Evolutionary conservation across 2,797 vertebrate genomes (phyloP).

Genomic region (Cirrhinus mrigala): DNA sequence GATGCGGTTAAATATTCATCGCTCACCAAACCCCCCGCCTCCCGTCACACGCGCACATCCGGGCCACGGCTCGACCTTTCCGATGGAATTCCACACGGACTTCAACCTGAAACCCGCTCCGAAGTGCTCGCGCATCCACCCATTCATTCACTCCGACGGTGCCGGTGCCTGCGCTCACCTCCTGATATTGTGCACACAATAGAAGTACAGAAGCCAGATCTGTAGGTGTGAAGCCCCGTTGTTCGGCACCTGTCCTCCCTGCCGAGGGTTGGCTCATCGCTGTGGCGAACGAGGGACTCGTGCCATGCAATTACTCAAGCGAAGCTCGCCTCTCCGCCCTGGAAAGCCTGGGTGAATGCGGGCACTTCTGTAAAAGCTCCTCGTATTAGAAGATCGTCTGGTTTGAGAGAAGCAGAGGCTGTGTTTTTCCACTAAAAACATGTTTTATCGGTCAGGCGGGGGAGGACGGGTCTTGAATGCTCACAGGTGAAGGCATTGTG

Average conservation of each 20-base stretch:
- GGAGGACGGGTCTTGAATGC: not conserved
- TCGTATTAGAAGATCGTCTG: slow-evolving; percentile 21
- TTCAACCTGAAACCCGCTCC: slow-evolving; percentile 60
- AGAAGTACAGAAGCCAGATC: slow-evolving; percentile 26
- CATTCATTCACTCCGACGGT: not conserved
- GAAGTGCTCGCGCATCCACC: not conserved
- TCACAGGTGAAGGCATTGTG: slow-evolving; percentile 9
- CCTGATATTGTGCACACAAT: slow-evolving; percentile 1
- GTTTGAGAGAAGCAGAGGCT: not conserved
- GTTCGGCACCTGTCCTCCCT: slow-evolving; percentile 46
- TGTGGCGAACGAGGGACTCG: slow-evolving; percentile 18
- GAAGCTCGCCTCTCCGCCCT: slow-evolving; percentile 37
- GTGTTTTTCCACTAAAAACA: not conserved
- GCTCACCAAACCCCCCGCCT: slow-evolving; percentile 31
- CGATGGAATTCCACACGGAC: slow-evolving; percentile 62
- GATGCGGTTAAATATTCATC: slow-evolving; percentile 61
- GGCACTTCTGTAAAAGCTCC: slow-evolving; percentile 6
- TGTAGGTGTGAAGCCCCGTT: slow-evolving; percentile 40
- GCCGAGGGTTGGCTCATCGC: slow-evolving; percentile 40
- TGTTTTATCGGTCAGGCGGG: slow-evolving; percentile 10
- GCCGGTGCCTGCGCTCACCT: not conserved
- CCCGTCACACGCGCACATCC: slow-evolving; percentile 32
- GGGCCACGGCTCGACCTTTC: slow-evolving; percentile 48
- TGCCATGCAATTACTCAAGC: slow-evolving; percentile 51
- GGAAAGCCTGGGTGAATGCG: slow-evolving; percentile 27